Base-by-base conservation (phyloP, 2,888 invertebrate genomes). In the Endomychus coccineus region DNA sequence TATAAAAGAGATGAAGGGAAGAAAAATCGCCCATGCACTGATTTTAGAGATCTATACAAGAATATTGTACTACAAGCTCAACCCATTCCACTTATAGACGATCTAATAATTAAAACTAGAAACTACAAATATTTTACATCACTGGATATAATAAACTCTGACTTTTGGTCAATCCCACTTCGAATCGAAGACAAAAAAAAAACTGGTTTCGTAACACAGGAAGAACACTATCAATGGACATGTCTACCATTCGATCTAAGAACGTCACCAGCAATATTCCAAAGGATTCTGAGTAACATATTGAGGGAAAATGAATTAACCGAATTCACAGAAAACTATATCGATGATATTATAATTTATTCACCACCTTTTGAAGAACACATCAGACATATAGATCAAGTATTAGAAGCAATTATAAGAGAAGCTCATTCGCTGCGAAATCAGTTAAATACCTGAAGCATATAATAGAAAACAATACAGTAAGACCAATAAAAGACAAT, bases 141-240 rank as follows among this genome's bases (percentile, higher is more conserved):
- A 9, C 27, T 61, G 0, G 59, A 61, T 28, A 52, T 61, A n/a
- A n/a, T n/a, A 27, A 61, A 59, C 36, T 58, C 56, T 9, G 59
- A 59, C 15, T 62, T 61, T 45, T 62, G 60, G 58, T 55, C 56
- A 11, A 59, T 60, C 4, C 58, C 58, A 3, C 32, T 58, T 19
- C 32, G 46, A 42, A 43, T 55, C 16, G 39, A 50, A 50, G 58
- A 61, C 34, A 50, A 50, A 46, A 21, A 51, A 27, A 62, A 61
- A 40, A 48, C 48, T 4, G 47, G 32, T 11, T 52, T 52, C 30
- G 42, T 52, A 7, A 50, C 50, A 7, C 51, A 49, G 28, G 29
- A 39, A 15, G 49, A 46, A 3, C 50, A 50, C 11, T 50, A 27
- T 30, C 42, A 50, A 32, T 50, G 46, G 46, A 42, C 19, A 6